Conservation (phyloP, 2,797 vertebrate species). For the Chrosomus eos region DNA sequence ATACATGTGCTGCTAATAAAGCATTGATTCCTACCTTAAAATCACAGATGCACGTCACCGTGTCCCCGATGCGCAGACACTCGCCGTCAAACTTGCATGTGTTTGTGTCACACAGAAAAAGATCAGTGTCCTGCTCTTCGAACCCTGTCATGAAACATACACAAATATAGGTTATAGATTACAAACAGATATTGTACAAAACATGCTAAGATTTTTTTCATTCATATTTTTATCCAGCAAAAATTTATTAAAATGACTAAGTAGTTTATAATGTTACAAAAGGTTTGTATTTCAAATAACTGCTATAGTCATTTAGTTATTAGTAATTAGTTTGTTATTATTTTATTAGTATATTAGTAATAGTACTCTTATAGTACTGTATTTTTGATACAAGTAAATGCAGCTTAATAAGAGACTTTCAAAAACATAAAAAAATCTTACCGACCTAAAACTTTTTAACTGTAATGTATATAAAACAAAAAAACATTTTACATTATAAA, state of each 20-base stretch:
- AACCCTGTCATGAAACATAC: constrained; percentile 73
- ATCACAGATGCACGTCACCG: constrained; percentile 89
- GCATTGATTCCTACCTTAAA: constrained; percentile 83
- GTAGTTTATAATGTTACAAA: background rate
- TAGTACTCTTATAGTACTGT: background rate
- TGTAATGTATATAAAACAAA: too few relatives aligned
- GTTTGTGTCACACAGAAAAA: constrained; percentile 88
- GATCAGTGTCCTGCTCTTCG: constrained; percentile 87
- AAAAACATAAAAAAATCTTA: background rate
- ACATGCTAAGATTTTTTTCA: background rate
- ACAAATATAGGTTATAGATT: background rate
- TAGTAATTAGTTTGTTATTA: background rate
- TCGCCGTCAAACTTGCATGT: constrained; percentile 89
- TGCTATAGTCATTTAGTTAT: background rate
- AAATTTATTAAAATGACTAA: background rate
- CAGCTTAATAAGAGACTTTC: background rate
- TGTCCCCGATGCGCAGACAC: constrained; percentile 88
- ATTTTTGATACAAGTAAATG: background rate
- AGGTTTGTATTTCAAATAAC: background rate
- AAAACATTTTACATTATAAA: too few relatives aligned
- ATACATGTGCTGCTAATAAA: background rate
- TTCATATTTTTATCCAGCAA: background rate
- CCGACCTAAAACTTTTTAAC: too few relatives aligned
- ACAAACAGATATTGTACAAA: background rate
- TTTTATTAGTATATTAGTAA: background rate